Evolutionary conservation across 2,888 invertebrate species (phyloP).

Genomic region (Morpho helenor): DNA sequence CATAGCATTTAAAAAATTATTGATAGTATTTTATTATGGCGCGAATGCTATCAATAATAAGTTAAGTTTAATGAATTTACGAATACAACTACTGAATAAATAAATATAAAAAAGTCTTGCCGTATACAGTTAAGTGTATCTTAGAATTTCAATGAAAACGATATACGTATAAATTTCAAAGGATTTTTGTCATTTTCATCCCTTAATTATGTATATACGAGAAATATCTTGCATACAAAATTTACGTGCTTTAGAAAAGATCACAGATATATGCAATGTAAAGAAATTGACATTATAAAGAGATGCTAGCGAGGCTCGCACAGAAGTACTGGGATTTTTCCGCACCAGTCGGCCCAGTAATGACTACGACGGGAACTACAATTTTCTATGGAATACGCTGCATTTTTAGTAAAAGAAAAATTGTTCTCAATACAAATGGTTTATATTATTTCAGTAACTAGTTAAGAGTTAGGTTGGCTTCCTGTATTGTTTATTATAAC

Average conservation of each 20-base stretch:
- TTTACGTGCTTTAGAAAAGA: neutral
- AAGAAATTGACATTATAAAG: neutral
- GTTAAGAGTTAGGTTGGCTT: too few relatives aligned
- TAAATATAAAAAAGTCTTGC: too few relatives aligned
- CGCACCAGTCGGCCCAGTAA: conserved; percentile 4
- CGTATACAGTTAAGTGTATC: too few relatives aligned
- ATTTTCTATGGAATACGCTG: conserved; percentile 11
- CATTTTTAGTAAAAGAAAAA: conserved; percentile 6
- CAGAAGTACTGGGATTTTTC: conserved; percentile 5
- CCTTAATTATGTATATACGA: neutral
- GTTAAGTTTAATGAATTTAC: too few relatives aligned
- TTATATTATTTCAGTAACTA: neutral
- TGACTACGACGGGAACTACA: conserved; percentile 8
- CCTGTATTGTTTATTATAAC: too few relatives aligned
- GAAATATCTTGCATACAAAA: neutral
- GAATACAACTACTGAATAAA: too few relatives aligned
- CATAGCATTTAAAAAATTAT: too few relatives aligned
- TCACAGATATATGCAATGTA: neutral
- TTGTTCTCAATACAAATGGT: conserved; percentile 1
- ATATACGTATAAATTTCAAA: too few relatives aligned
- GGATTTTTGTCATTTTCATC: too few relatives aligned
- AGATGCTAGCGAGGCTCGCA: neutral
- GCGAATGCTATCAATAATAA: too few relatives aligned
- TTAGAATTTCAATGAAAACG: too few relatives aligned
- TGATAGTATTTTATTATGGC: too few relatives aligned